Conservation (phyloP, 2,888 invertebrate species). For the Thymelicus sylvestris region DNA sequence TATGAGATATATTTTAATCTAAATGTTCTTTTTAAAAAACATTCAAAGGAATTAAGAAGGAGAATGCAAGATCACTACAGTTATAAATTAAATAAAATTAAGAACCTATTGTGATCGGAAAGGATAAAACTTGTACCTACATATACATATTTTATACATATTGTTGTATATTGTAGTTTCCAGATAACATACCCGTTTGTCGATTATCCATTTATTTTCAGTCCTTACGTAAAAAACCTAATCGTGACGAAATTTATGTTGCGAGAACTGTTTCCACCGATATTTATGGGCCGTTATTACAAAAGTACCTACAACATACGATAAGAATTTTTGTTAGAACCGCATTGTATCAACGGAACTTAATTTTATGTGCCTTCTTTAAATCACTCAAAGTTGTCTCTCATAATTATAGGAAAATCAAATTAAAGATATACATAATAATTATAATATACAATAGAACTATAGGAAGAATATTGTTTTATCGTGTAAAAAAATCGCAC, state of each 20-base stretch:
- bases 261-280: constrained; percentile 1
- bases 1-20: no score
- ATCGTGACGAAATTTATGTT: constrained; percentile 6
- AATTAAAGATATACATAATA: no score
- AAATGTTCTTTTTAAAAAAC: no score
- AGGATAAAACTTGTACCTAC: no score
- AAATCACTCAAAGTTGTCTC: background rate
- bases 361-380: constrained; percentile 5
- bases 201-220: background rate
- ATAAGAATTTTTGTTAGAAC: background rate
- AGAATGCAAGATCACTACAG: no score
- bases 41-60: no score
- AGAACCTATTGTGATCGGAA: no score
- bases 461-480: no score
- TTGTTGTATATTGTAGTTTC: background rate
- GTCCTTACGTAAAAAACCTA: background rate
- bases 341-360: background rate
- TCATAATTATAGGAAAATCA: background rate
- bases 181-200: background rate
- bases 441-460: no score
- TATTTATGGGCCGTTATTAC: constrained; percentile 2
- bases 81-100: no score
- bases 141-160: no score
- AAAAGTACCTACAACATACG: background rate
- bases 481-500: no score